phyloP scores from a whole-genome alignment of 1,140 invertebrate genomes.

The Neodiprion fabricii region DNA sequence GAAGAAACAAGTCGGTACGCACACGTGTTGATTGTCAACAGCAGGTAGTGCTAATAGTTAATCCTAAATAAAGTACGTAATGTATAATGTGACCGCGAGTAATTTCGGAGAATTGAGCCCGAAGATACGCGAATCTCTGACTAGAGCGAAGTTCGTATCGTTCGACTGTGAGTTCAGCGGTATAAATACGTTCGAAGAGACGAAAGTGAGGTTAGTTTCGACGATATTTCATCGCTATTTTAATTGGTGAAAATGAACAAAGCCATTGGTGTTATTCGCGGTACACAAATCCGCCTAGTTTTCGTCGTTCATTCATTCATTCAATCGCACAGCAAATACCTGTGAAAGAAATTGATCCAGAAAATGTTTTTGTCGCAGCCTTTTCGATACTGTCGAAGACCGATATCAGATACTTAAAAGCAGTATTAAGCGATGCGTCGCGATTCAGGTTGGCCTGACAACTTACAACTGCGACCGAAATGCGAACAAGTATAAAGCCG shows the following conservation, averaged over 20 bases:
- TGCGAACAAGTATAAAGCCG: slow-evolving; percentile 64
- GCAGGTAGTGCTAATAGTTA: too few relatives aligned
- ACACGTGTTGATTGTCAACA: too few relatives aligned
- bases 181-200: slow-evolving; percentile 57
- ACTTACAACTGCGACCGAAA: slow-evolving; percentile 66
- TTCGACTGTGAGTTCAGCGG: slow-evolving; percentile 76
- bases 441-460: slow-evolving; percentile 70
- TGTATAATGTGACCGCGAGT: slow-evolving; percentile 60
- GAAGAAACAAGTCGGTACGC: too few relatives aligned
- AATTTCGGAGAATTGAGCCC: slow-evolving; percentile 63
- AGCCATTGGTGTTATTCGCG: too few relatives aligned
- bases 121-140: slow-evolving; percentile 58
- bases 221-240: too few relatives aligned
- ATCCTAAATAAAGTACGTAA: slow-evolving; percentile 30
- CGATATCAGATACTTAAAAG: slow-evolving; percentile 68
- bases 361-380: slow-evolving; percentile 61
- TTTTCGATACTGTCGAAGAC: slow-evolving; percentile 72
- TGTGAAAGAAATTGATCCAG: slow-evolving; percentile 1
- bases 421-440: slow-evolving; percentile 66
- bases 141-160: slow-evolving; percentile 65
- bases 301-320: neutral
- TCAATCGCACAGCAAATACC: neutral
- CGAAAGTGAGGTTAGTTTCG: slow-evolving; percentile 62
- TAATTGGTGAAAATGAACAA: too few relatives aligned
- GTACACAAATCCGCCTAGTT: too few relatives aligned